phyloP scores from a whole-genome alignment of 2,113 vertebrate species.

The Apodemus sylvaticus region DNA sequence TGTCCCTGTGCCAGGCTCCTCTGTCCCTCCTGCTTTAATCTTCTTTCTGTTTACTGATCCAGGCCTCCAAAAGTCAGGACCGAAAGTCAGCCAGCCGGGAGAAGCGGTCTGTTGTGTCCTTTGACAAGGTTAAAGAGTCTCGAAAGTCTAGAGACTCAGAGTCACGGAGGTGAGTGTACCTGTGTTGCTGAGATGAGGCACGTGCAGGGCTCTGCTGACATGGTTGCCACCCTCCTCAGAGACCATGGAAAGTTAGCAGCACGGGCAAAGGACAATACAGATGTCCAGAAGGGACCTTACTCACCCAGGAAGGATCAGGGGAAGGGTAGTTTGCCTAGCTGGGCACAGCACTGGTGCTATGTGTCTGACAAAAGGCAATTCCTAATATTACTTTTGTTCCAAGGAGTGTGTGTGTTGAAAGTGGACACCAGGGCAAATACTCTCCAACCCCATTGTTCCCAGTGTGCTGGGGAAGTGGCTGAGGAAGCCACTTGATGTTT shows the following conservation, averaged over 20 bases:
- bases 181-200: neutral
- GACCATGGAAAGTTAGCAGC: neutral
- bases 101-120: constrained; percentile 93
- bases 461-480: neutral
- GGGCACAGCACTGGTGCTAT: neutral
- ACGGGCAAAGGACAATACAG: neutral
- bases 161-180: constrained; percentile 89
- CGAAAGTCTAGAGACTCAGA: constrained; percentile 94
- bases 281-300: neutral
- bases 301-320: too few relatives aligned
- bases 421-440: neutral
- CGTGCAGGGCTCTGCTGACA: too few relatives aligned
- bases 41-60: constrained; percentile 27
- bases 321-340: neutral
- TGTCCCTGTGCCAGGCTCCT: neutral
- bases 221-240: neutral
- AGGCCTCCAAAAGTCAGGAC: constrained; percentile 95
- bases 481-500: neutral
- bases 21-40: neutral
- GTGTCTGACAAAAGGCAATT: neutral
- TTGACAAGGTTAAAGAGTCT: constrained; percentile 96
- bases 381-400: neutral
- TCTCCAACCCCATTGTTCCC: neutral
- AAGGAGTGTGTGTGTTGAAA: neutral
- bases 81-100: constrained; percentile 94